Base-by-base conservation (phyloP, 2,888 invertebrate genomes). In the Pristionchus exspectatus region DNA sequence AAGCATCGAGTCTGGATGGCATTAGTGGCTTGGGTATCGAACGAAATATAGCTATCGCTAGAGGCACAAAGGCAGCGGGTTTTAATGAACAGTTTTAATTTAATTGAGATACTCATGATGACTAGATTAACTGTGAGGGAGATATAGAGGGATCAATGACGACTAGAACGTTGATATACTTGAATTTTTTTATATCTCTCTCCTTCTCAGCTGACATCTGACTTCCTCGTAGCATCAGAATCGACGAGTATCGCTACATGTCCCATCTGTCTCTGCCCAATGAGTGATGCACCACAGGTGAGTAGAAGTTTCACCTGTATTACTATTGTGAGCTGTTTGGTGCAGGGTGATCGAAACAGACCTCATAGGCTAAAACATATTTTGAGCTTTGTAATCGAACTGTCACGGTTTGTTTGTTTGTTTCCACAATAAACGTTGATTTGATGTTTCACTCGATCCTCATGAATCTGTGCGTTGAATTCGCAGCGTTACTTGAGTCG, bases 201-300 rank as follows among this genome's bases (percentile, higher is more conserved):
- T 56, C 38, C 27, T 44, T 85, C 88, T 38, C 63, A 91, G 91
- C 21, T 88, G 24, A 90, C 90, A 12, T 72, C 81, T 3, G 91
- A 90, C n/a, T 91, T 91, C 87, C 89, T 91, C 9, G 89, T 84
- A 0, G 56, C 38, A 38, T 50, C 66, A 21, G 66, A 90, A 83
- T 44, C 90, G 66, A 81, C 87, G 56, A 27, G 56, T 84, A 4
- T 56, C 24, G 74, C 88, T 21, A 59, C 77, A 27, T 91, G 91
- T 66, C 91, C 90, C 50, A 91, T 91, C 50, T 91, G 91, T 74
- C 85, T 90, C 30, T 90, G 89, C 50, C 30, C 89, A 14, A 89
- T 91, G n/a, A 54, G 50, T 2, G 88, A 69, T 27, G 56, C 63
- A 2, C 77, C 90, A 2, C 83, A 63, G 89, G 83, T 89, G 50